Conservation (phyloP, 2,888 invertebrate genomes). For the Unio pictorum region DNA sequence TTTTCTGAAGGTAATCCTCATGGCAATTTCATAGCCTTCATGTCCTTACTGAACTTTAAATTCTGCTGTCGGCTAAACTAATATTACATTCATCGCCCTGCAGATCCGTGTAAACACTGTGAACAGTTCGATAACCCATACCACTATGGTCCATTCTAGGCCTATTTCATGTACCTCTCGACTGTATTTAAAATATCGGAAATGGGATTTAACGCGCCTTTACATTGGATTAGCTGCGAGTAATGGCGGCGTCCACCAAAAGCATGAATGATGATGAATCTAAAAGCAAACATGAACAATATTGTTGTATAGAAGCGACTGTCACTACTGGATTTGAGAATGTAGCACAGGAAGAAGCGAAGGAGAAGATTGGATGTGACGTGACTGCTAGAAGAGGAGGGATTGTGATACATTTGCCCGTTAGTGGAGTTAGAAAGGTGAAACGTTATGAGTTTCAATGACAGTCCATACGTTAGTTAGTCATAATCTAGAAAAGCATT, state of each 20-base stretch:
- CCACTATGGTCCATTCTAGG: slow-evolving; percentile 1
- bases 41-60: background rate
- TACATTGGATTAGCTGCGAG: slow-evolving; percentile 36
- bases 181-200: slow-evolving; percentile 15
- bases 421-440: slow-evolving; percentile 51
- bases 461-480: background rate
- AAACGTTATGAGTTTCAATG: background rate
- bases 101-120: slow-evolving; percentile 4
- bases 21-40: slow-evolving; percentile 5
- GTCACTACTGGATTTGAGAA: slow-evolving; percentile 72
- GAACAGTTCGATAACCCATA: slow-evolving; percentile 3
- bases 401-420: slow-evolving; percentile 58
- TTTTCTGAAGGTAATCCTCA: slow-evolving; percentile 42
- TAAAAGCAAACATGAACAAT: slow-evolving; percentile 5
- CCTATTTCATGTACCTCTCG: slow-evolving; percentile 7
- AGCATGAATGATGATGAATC: slow-evolving; percentile 13
- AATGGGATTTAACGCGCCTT: slow-evolving; percentile 30
- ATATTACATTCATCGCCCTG: background rate
- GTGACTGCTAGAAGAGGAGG: slow-evolving; percentile 58
- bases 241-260: slow-evolving; percentile 57
- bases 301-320: slow-evolving; percentile 68
- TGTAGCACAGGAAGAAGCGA: slow-evolving; percentile 69
- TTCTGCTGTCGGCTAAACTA: background rate
- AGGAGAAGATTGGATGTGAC: slow-evolving; percentile 60
- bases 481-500: background rate